Base-by-base conservation (phyloP, 2,797 vertebrate genomes). In the Cossypha dichroa region DNA sequence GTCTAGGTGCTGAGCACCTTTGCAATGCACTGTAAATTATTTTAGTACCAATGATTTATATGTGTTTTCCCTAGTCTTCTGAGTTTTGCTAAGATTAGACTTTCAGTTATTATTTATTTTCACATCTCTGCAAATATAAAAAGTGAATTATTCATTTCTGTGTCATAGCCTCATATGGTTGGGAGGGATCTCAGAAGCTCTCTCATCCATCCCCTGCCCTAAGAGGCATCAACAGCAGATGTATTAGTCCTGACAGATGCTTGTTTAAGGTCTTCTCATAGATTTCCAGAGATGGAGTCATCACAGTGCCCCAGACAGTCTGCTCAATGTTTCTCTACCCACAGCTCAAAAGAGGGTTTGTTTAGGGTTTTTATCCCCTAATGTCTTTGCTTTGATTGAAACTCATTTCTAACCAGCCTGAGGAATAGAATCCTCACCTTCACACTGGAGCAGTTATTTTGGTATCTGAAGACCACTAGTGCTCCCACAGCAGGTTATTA, bases 51-150 rank as follows among this genome's bases (percentile, higher is more conserved):
- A 38, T 85, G 79, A 93, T 91, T 82, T 95, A 83, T 92, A 72
- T 13, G 28, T 75, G 48, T 13, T 87, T 96, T 92, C 78, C 59
- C 21, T 34, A 33, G 36, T 79, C 55, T 92, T 95, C 45, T 38
- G 54, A 81, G 66, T 95, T 92, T 88, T 88, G 26, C 38, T 82
- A 79, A 82, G 78, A 80, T 95, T 88, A 85, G 72, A 43, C 16
- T 88, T 93, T 80, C 13, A 18, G 85, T 94, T 94, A 73, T 92
- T 96, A 94, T 93, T 95, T 96, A 91, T 95, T 91, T 96, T 74
- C 70, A 55, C 58, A 23, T 80, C 40, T 87, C 84, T 90, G 60
- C 58, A 85, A 95, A 89, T 78, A 77, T 63, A 83, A 93, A 89
- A 77, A 82, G 72, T 68, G 54, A 72, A 95, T 96, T 96, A 95